These are phyloP conservation scores for Anoura caudifer DNA, from an alignment of 2,113 vertebrate genomes.

Conservation along the genomic window DNA sequence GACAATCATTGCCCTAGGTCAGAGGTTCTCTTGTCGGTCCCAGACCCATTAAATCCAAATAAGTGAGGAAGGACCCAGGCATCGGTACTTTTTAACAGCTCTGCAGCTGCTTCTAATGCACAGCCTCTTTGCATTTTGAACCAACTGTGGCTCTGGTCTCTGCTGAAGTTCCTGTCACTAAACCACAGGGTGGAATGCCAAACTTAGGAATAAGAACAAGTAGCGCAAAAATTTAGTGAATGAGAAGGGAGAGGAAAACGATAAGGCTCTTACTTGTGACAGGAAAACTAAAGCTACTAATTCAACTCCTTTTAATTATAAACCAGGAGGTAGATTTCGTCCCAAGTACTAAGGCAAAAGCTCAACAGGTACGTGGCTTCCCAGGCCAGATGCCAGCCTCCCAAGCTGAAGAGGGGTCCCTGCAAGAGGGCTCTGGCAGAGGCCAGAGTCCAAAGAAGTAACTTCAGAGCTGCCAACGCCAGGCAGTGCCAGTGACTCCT, in stretches of 20 bases:
- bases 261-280: neutral
- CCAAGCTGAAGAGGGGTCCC: neutral
- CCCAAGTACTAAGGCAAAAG: neutral
- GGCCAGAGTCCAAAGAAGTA: neutral
- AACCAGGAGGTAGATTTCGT: neutral
- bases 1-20: neutral
- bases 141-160: neutral
- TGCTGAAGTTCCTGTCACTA: neutral
- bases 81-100: neutral
- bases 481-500: neutral
- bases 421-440: neutral
- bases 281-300: neutral
- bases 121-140: neutral
- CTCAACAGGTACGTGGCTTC: neutral
- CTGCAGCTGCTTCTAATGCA: neutral
- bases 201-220: neutral
- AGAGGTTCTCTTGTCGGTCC: neutral
- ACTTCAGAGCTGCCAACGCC: neutral
- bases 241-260: neutral
- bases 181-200: neutral
- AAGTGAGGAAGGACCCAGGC: neutral
- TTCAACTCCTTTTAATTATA: neutral
- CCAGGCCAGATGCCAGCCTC: neutral
- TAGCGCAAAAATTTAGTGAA: neutral
- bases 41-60: neutral